Base-by-base conservation (phyloP, 2,797 vertebrate genomes). In the Phataginus tetradactyla region DNA sequence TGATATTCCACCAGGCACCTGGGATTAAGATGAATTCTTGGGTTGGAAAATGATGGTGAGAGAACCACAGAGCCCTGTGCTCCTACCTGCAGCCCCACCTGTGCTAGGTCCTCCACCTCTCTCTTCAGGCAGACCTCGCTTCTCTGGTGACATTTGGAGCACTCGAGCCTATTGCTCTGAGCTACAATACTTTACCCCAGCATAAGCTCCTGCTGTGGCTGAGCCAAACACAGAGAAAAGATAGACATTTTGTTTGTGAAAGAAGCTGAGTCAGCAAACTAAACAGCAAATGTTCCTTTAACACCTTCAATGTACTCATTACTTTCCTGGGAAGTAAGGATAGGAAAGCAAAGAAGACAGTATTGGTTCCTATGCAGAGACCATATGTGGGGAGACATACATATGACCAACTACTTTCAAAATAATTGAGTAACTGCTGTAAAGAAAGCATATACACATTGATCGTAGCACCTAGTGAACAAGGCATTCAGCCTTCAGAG, bases 41-140 rank as follows among this genome's bases (percentile, higher is more conserved):
- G 64, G 21, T 18, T 59, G n/a, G 57, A 75, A 64, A 84, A 51
- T 51, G 27, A 27, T 55, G 51, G 29, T 99, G 99, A 75, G 23
- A 77, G 51, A 49, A 20, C 27, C 6, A 49, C n/a, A 63, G 7
- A 74, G 14, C 45, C 79, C 71, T 78, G 66, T 89, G 7, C 21
- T 51, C 61, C 18, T 4, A 32, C 69, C 23, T 71, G 23, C 10
- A 25, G 55, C 13, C 32, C 7, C 23, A 59, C 11, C 49, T 61
- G 25, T 63, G 51, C 39, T 68, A 51, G 61, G 4, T 63, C 25
- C 55, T 71, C 7, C 32, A 42, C 5, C 34, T 18, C 39, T n/a
- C 32, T 57, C 32, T 42, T 53, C 39, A 42, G 49, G 59, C 25
- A 91, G 57, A 86, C 37, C 14, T 51, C 23, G 37, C 45, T 74